A percentile compares a stretch with the other conserved stretches of the same genome.
Conservation (phyloP, 2,888 invertebrate genomes). For the Sepiola atlantica region DNA sequence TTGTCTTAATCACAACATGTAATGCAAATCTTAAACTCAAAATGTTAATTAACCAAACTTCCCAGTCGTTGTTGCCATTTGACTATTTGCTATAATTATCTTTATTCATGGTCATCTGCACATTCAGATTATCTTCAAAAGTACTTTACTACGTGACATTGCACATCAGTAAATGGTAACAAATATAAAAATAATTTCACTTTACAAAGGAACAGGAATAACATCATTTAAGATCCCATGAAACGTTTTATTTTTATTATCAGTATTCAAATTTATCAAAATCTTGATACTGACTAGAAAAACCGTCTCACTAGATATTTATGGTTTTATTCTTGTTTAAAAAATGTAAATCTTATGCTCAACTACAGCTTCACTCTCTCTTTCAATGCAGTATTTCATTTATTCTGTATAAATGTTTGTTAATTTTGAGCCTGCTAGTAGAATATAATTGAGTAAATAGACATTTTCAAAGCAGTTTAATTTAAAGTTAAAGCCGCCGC, state of each 20-base stretch:
- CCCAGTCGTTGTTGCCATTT: background rate
- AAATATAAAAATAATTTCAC: background rate
- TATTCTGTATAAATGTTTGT: background rate
- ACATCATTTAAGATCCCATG: background rate
- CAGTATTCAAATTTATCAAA: background rate
- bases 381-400: background rate
- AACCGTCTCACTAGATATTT: no score
- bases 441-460: background rate
- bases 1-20: background rate
- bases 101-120: background rate
- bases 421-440: background rate
- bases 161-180: background rate
- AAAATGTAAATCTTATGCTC: background rate
- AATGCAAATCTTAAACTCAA: background rate
- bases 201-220: background rate
- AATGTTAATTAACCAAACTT: background rate
- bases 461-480: conserved; percentile 14
- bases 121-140: background rate
- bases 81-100: background rate
- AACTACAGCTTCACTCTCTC: background rate
- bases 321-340: no score
- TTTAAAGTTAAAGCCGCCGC: background rate
- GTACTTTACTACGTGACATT: background rate
- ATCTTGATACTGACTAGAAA: no score
- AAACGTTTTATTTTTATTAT: background rate